phyloP scores from a whole-genome alignment of 2,797 vertebrate genomes.

The Oreochromis mossambicus region DNA sequence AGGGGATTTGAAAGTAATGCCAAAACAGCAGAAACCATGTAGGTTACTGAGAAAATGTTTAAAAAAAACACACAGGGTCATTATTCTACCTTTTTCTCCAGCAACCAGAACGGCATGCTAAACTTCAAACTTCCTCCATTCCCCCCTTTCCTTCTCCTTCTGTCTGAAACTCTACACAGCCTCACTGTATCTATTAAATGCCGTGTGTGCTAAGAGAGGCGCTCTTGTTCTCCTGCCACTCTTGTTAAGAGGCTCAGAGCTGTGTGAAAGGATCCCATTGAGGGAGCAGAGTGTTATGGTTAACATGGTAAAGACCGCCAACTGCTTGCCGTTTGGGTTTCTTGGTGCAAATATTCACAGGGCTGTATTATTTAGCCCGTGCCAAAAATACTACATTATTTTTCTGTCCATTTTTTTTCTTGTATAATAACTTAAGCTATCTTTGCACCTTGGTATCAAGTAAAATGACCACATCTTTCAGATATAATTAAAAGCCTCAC shows the following conservation, averaged over 20 bases:
- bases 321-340: conserved; percentile 36
- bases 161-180: neutral
- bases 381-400: neutral
- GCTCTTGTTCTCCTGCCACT: conserved; percentile 56
- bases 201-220: conserved; percentile 20
- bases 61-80: neutral
- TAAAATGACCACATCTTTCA: neutral
- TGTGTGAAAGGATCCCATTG: conserved; percentile 56
- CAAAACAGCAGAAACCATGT: neutral
- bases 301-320: conserved; percentile 43
- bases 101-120: neutral
- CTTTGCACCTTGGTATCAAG: neutral
- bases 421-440: neutral
- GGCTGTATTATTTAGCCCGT: neutral
- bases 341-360: conserved; percentile 35
- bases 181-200: conserved; percentile 30
- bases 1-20: neutral
- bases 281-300: conserved; percentile 54
- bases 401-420: neutral
- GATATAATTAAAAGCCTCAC: conserved; percentile 11
- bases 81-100: neutral
- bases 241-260: conserved; percentile 51
- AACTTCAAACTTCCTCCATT: neutral
- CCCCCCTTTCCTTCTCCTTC: neutral
- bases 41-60: neutral